Percentiles rank a stretch among this genome's conserved stretches.
phyloP scores from a whole-genome alignment of 1,140 invertebrate genomes.

The Solenopsis fugax region DNA sequence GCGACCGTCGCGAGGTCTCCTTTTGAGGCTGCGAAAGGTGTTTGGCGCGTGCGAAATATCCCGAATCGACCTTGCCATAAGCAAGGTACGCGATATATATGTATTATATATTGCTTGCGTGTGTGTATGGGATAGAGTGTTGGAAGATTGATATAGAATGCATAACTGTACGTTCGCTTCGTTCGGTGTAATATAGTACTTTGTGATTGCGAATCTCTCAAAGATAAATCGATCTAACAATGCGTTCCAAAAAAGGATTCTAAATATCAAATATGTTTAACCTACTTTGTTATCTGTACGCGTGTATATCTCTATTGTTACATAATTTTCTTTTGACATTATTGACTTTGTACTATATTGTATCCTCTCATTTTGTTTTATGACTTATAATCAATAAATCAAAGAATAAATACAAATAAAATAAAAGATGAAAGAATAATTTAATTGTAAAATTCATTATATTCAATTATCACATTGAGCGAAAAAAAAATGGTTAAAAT shows the following conservation, averaged over 20 bases:
- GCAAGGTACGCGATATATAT: slow-evolving; percentile 46
- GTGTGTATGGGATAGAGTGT: not conserved
- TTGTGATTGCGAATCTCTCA: slow-evolving; percentile 5
- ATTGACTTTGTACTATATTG: not conserved
- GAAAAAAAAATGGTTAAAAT: no score
- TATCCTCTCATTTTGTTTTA: not conserved
- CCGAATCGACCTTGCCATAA: slow-evolving; percentile 67
- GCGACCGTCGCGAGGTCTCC: slow-evolving; percentile 36
- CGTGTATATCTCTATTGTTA: not conserved
- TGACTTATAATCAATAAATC: not conserved
- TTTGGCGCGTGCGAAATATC: slow-evolving; percentile 71
- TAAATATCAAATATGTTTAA: not conserved
- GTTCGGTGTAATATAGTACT: slow-evolving; percentile 12
- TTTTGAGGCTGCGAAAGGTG: slow-evolving; percentile 68
- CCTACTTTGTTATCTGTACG: not conserved
- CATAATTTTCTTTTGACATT: not conserved
- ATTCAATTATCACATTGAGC: not conserved
- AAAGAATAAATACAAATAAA: not conserved
- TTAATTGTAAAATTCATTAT: not conserved
- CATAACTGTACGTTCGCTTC: not conserved
- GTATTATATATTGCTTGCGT: not conserved
- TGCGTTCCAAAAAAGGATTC: not conserved
- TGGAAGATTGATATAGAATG: slow-evolving; percentile 53
- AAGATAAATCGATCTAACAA: slow-evolving; percentile 13
- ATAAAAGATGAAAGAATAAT: not conserved